phyloP scores from a whole-genome alignment of 2,113 vertebrate genomes.

The Dasyornis broadbenti region DNA sequence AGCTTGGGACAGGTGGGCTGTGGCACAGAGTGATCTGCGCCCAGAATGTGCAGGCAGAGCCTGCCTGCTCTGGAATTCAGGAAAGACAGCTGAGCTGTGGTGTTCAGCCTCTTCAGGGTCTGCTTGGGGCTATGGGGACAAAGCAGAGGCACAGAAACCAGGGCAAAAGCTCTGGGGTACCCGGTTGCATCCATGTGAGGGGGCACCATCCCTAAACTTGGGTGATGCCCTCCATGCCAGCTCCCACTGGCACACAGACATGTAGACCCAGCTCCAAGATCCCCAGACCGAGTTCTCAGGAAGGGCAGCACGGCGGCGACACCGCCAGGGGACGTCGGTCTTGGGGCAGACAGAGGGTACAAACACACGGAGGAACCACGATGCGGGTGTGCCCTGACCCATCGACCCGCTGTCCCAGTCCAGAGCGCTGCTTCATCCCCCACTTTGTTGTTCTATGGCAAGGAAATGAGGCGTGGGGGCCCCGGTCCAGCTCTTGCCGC shows the following conservation, averaged over 20 bases:
- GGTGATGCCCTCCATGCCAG: background rate
- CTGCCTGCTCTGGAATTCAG: background rate
- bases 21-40: background rate
- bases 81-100: background rate
- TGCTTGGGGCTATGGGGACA: background rate
- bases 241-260: fast-evolving
- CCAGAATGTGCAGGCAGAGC: background rate
- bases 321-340: background rate
- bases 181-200: background rate
- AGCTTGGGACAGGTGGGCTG: fast-evolving
- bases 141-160: background rate
- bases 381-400: slow-evolving; percentile 32
- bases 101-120: background rate
- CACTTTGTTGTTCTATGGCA: slow-evolving; percentile 55
- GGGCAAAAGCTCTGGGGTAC: background rate
- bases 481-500: background rate
- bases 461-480: slow-evolving; percentile 47
- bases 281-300: background rate
- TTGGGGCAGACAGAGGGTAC: background rate
- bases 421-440: background rate
- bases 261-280: fast-evolving
- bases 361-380: background rate
- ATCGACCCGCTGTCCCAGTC: background rate
- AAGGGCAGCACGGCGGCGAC: background rate
- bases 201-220: background rate